Evolutionary conservation across 2,888 invertebrate species (phyloP).

Genomic region (Drosophila picticornis): DNA sequence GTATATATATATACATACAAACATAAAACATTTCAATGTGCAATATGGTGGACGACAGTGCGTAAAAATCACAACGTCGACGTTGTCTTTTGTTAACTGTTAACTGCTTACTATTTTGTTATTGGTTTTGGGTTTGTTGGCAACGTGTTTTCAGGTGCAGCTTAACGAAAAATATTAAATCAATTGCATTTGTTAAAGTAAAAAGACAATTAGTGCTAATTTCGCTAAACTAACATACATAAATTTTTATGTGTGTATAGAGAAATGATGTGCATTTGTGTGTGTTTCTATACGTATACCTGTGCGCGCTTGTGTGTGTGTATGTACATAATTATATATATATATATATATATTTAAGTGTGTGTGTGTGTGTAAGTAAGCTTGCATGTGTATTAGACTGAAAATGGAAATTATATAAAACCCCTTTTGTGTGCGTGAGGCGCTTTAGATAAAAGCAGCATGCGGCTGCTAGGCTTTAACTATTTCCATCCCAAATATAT

Average conservation of each 20-base stretch:
- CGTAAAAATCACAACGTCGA: slow-evolving; percentile 66
- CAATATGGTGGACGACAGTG: slow-evolving; percentile 76
- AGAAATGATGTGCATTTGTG: slow-evolving; percentile 40
- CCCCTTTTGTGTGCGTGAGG: slow-evolving; percentile 56
- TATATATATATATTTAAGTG: slow-evolving; percentile 8
- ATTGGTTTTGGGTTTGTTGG: slow-evolving; percentile 40
- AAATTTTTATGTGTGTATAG: slow-evolving; percentile 48
- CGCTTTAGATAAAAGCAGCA: slow-evolving; percentile 55
- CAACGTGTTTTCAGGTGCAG: slow-evolving; percentile 47
- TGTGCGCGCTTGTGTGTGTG: slow-evolving; percentile 38
- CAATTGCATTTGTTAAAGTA: slow-evolving; percentile 51
- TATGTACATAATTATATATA: neutral
- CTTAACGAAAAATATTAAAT: slow-evolving; percentile 26
- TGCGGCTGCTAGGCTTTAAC: slow-evolving; percentile 39
- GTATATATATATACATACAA: slow-evolving; percentile 30
- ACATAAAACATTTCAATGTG: slow-evolving; percentile 65
- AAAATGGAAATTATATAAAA: slow-evolving; percentile 80
- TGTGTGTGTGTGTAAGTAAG: slow-evolving; percentile 40
- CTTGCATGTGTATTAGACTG: slow-evolving; percentile 53
- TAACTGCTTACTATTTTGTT: slow-evolving; percentile 38
- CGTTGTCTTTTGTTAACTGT: slow-evolving; percentile 39
- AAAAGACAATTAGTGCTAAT: slow-evolving; percentile 51
- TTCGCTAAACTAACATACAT: slow-evolving; percentile 51
- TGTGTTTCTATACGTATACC: slow-evolving; percentile 48
- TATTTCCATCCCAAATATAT: slow-evolving; percentile 25